A percentile compares a stretch with the other conserved stretches of the same genome.
Evolutionary conservation across 2,113 vertebrate genomes (phyloP).

Genomic region (Stegastes partitus): DNA sequence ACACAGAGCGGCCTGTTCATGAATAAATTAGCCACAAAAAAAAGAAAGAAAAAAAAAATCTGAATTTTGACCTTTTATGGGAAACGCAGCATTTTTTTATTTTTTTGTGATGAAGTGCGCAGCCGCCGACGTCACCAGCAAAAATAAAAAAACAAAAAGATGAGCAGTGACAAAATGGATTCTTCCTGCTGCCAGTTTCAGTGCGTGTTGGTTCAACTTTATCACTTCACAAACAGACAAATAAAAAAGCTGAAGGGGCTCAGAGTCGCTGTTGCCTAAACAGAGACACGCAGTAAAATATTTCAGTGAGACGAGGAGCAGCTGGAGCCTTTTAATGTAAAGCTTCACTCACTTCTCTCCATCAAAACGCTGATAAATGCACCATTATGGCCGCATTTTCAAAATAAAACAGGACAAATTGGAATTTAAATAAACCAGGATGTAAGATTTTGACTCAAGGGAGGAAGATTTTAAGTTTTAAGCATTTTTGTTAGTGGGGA

Average conservation of each 20-base stretch:
- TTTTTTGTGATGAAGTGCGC: constrained; percentile 36
- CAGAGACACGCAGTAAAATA: background rate
- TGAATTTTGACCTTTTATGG: constrained; percentile 49
- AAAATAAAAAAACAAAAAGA: constrained; percentile 28
- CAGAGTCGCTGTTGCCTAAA: background rate
- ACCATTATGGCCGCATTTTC: background rate
- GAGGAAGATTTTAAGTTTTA: background rate
- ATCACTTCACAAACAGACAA: constrained; percentile 28
- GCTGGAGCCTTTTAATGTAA: too few relatives aligned
- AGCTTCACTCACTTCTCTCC: too few relatives aligned
- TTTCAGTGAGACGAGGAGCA: background rate
- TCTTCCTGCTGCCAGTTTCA: constrained; percentile 32
- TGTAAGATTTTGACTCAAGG: background rate
- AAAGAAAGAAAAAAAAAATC: constrained; percentile 15
- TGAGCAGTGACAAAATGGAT: constrained; percentile 32
- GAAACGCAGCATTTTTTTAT: constrained; percentile 10
- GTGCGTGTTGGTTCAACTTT: constrained; percentile 33
- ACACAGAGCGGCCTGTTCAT: background rate
- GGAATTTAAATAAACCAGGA: background rate
- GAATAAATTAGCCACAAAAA: constrained; percentile 19
- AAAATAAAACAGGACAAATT: background rate
- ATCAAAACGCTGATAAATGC: too few relatives aligned
- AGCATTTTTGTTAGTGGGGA: background rate
- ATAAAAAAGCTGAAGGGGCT: constrained; percentile 15
- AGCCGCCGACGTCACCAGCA: constrained; percentile 48